Evolutionary conservation across 2,113 vertebrate genomes (phyloP).

Genomic region (Centropristis striata): DNA sequence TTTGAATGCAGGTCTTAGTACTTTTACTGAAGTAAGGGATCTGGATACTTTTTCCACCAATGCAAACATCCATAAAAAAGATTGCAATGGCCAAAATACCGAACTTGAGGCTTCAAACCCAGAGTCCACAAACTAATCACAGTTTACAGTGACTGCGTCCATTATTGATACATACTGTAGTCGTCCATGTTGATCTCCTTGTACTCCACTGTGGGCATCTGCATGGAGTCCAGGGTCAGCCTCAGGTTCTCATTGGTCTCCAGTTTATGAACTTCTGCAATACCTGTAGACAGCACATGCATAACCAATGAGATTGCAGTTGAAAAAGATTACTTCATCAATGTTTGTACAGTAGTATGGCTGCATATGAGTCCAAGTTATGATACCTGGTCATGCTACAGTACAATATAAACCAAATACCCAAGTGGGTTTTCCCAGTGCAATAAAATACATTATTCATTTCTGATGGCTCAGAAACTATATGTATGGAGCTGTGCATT

Average conservation of each 20-base stretch:
- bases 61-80: too few species aligned
- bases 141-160: background rate
- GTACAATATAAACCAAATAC: background rate
- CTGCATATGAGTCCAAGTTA: background rate
- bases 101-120: too few species aligned
- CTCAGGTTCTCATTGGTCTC: slow-evolving; percentile 92
- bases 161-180: slow-evolving; percentile 87
- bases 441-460: background rate
- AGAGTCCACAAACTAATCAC: too few species aligned
- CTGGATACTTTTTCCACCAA: too few species aligned
- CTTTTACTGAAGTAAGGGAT: too few species aligned
- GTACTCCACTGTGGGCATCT: slow-evolving; percentile 95
- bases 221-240: slow-evolving; percentile 86
- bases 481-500: background rate
- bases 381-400: background rate
- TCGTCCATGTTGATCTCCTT: slow-evolving; percentile 88
- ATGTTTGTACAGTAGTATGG: background rate
- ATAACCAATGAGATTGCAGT: background rate
- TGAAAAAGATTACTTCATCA: background rate
- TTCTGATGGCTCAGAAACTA: background rate
- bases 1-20: too few species aligned
- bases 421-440: background rate
- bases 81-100: too few species aligned
- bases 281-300: slow-evolving; percentile 30
- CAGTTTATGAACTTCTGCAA: slow-evolving; percentile 89